A percentile compares a stretch with the other conserved stretches of the same genome.
Evolutionary conservation across 2,888 invertebrate species (phyloP).

Genomic region (Leptura quadrifasciata): DNA sequence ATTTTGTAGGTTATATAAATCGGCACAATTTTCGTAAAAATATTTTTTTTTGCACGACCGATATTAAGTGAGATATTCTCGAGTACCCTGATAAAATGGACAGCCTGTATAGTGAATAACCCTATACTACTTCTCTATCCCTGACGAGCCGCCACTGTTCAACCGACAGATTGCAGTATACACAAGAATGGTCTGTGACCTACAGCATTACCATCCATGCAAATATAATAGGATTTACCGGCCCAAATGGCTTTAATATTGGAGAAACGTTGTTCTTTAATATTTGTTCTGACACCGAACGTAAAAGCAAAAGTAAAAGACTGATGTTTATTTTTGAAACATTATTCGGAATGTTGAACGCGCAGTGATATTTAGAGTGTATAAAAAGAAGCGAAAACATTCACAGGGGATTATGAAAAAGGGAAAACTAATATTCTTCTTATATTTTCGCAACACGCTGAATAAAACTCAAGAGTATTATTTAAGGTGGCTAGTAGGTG

Average conservation of each 20-base stretch:
- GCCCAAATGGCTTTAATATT: conserved; percentile 31
- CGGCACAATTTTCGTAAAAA: no score
- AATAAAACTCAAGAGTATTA: neutral
- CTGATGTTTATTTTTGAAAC: conserved; percentile 4
- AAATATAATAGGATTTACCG: conserved; percentile 41
- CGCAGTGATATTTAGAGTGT: neutral
- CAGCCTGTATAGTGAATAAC: no score
- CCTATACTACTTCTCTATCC: no score
- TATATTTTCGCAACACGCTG: neutral
- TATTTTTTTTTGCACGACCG: no score
- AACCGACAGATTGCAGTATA: conserved; percentile 52
- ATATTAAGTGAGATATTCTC: no score
- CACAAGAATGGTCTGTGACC: conserved; percentile 35
- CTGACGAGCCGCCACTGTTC: neutral
- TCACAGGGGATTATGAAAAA: neutral
- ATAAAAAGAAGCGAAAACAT: neutral
- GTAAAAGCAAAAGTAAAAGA: conserved; percentile 11
- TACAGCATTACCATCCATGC: conserved; percentile 23
- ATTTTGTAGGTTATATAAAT: no score
- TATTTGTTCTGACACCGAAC: conserved; percentile 26
- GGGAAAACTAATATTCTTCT: neutral
- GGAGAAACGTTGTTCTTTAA: conserved; percentile 26
- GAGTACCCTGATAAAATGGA: no score
- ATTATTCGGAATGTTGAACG: neutral
- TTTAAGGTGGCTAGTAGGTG: neutral